phyloP scores from a whole-genome alignment of 2,113 vertebrate genomes.

The Tenrec ecaudatus region DNA sequence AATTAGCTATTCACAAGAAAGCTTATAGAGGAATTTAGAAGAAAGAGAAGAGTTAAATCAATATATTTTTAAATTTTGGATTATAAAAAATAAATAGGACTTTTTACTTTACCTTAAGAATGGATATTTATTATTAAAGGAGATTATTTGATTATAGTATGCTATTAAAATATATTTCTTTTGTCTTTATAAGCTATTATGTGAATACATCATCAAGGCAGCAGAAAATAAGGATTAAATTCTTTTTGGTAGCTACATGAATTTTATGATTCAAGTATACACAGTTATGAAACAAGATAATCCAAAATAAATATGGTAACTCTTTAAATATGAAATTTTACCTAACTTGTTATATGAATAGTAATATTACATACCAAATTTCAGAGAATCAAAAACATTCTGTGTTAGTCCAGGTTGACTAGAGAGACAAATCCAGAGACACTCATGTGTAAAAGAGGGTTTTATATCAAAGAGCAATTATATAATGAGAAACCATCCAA shows the following conservation, averaged over 20 bases:
- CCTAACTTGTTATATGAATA: conserved; percentile 81
- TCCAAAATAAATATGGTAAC: conserved; percentile 83
- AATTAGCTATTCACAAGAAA: conserved; percentile 36
- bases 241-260: conserved; percentile 80
- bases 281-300: conserved; percentile 73
- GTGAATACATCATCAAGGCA: conserved; percentile 75
- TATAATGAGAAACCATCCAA: too few species aligned
- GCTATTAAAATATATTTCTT: conserved; percentile 69
- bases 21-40: background rate
- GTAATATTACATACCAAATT: conserved; percentile 79
- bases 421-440: too few species aligned
- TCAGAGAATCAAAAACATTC: conserved; percentile 81
- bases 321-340: conserved; percentile 82
- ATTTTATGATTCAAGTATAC: conserved; percentile 82
- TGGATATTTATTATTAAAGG: background rate
- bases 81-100: background rate
- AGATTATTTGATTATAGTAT: background rate
- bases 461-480: too few species aligned
- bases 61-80: background rate
- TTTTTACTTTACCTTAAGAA: background rate
- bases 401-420: conserved; percentile 65
- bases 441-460: too few species aligned
- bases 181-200: conserved; percentile 80
- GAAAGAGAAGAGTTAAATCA: background rate
- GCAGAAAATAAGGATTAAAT: conserved; percentile 83